Evolutionary conservation across 2,797 vertebrate species (phyloP).

Genomic region (Pseudocheirus occidentalis): DNA sequence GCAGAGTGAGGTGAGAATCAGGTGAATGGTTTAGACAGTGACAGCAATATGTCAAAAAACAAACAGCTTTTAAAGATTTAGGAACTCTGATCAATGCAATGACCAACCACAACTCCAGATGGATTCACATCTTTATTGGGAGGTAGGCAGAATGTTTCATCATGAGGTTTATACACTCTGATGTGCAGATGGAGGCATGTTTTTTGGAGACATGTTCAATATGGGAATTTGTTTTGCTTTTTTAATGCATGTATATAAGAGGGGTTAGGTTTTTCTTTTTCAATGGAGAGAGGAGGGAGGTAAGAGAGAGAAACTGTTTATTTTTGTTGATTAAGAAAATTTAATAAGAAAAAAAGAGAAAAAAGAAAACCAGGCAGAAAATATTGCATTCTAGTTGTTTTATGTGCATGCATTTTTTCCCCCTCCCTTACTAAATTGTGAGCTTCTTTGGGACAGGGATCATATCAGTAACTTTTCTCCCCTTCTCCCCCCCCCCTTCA

Average conservation of each 20-base stretch:
- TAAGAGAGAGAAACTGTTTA: neutral
- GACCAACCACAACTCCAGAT: neutral
- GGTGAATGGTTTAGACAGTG: neutral
- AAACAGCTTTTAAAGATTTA: neutral
- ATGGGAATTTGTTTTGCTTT: neutral
- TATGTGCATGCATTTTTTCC: neutral
- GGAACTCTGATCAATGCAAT: neutral
- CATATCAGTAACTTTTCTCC: neutral
- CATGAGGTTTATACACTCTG: neutral
- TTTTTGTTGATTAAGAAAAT: neutral
- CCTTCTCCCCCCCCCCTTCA: neutral
- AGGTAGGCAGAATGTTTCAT: neutral
- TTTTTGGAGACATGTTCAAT: neutral
- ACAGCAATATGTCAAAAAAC: neutral
- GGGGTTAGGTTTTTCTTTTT: neutral
- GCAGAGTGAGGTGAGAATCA: neutral
- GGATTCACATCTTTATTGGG: neutral
- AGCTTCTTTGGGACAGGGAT: conserved; percentile 10
- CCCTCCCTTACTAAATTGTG: conserved; percentile 22
- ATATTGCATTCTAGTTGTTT: neutral
- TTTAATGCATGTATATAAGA: neutral
- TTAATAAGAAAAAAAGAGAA: neutral
- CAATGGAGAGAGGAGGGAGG: neutral
- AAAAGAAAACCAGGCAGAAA: neutral
- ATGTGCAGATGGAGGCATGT: neutral